A percentile compares a stretch with the other conserved stretches of the same genome.
Conservation (phyloP, 2,888 invertebrate genomes). For the Mimachlamys varia region DNA sequence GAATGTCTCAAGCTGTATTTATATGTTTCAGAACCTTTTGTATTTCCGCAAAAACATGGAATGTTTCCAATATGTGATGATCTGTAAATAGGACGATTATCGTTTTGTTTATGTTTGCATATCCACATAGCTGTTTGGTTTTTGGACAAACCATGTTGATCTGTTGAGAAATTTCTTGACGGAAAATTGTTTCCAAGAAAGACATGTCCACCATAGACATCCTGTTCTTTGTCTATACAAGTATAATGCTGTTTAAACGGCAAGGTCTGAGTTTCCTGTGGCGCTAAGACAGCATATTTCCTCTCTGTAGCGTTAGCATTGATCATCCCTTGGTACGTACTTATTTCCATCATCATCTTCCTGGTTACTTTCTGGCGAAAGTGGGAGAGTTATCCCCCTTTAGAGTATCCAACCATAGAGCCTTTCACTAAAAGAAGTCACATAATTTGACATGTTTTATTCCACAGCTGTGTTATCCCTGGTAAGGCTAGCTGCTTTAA, state of each 20-base stretch:
- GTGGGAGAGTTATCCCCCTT: not conserved
- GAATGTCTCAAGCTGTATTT: not conserved
- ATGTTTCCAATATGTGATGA: not conserved
- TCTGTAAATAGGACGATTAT: not conserved
- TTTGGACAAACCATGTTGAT: not conserved
- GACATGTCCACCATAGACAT: not conserved
- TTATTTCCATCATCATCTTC: not conserved
- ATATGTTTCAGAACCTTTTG: not conserved
- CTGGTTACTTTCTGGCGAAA: not conserved
- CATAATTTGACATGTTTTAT: too few species aligned
- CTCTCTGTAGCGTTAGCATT: not conserved
- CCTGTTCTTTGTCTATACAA: not conserved
- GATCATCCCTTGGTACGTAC: not conserved
- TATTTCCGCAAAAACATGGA: constrained; percentile 5
- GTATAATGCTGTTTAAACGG: not conserved
- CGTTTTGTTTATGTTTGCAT: not conserved
- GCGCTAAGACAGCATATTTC: not conserved
- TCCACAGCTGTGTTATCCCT: too few species aligned
- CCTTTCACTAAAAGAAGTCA: too few species aligned
- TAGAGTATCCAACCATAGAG: too few species aligned
- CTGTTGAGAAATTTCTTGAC: not conserved
- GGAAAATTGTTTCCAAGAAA: not conserved
- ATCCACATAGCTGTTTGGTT: not conserved
- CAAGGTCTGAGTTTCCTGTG: not conserved
- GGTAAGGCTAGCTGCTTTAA: too few species aligned